Percentiles rank a stretch among this genome's conserved stretches.
These are phyloP conservation scores for Sinopyrophorus schimmeli DNA, from an alignment of 2,888 invertebrate genomes.

Conservation along the genomic window DNA sequence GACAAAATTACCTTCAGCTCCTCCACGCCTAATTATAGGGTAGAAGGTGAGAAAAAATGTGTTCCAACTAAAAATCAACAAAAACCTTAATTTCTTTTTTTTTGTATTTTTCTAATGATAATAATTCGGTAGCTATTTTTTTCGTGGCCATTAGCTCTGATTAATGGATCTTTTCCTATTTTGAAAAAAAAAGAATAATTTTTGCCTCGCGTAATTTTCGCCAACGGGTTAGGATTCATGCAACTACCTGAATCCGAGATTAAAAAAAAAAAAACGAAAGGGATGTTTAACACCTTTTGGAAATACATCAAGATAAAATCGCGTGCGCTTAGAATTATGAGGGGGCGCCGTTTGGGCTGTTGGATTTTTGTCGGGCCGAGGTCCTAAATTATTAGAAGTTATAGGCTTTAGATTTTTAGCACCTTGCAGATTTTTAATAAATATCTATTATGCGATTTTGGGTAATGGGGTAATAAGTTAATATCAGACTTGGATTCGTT, in stretches of 20 bases:
- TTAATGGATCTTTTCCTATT: slow-evolving; percentile 19
- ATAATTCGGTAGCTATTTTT: slow-evolving; percentile 16
- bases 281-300: slow-evolving; percentile 13
- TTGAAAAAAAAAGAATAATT: too few relatives aligned
- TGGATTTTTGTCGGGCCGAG: too few relatives aligned
- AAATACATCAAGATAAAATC: slow-evolving; percentile 18
- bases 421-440: slow-evolving; percentile 1
- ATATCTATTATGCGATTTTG: too few relatives aligned
- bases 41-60: slow-evolving; percentile 25
- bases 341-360: background rate
- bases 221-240: background rate
- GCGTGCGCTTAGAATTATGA: slow-evolving; percentile 7
- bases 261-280: background rate
- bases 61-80: slow-evolving; percentile 24
- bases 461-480: too few relatives aligned
- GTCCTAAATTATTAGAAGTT: too few relatives aligned
- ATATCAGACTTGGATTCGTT: too few relatives aligned
- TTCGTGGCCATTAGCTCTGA: slow-evolving; percentile 8
- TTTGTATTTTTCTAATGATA: slow-evolving; percentile 1
- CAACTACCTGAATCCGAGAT: background rate
- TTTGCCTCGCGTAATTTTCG: background rate
- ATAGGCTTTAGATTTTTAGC: slow-evolving; percentile 4
- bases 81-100: slow-evolving; percentile 23
- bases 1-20: too few relatives aligned
- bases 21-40: slow-evolving; percentile 39